Evolutionary conservation across 2,888 invertebrate species (phyloP), one percentile per base, ranked within the genome.

Genomic region (Oligia latruncula): DNA sequence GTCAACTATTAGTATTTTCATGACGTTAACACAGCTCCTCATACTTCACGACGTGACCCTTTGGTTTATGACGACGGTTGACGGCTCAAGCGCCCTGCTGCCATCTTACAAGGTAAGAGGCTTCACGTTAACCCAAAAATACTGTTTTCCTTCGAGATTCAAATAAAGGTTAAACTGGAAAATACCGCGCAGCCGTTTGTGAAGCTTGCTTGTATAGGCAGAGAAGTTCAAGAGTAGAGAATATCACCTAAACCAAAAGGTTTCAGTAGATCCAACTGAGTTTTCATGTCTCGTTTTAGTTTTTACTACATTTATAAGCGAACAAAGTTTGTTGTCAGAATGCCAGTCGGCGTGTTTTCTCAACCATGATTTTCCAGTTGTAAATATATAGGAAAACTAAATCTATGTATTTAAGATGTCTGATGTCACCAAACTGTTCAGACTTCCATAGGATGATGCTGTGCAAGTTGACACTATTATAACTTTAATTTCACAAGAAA

Each of bases 81-180:
- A 15, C 23, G 40, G 65, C 13, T 23, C 6, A 66, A 78, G 49
- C 46, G 62, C 15, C 17, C 60, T 17, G 52, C 64, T 55, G 58
- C 35, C 77, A 71, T 71, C 68, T 62, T 6, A 60, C 67, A 40
- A 73, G n/a, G 29, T 70, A 70, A 4, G 49, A 71, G 35, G 5
- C 60, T 70, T 76, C 49, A 80, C 6, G 55, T 20, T 55, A 73
- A 72, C 81, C 71, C 62, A 3, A 67, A 81, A 72, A 72, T 55
- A 73, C 58, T 78, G 43, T 71, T 60, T 23, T 52, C n/a, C 52
- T 40, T 49, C 60, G 35, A 43, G 52, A 62, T 79, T 62, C 46
- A 58, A 74, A 79, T 72, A 74, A 75, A 64, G 67, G 55, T 67
- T 40, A 40, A 65, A 65, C 20, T 40, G 5, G 9, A 17, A 40